Conservation (phyloP, 2,888 invertebrate species). For the Apoderus coryli region DNA sequence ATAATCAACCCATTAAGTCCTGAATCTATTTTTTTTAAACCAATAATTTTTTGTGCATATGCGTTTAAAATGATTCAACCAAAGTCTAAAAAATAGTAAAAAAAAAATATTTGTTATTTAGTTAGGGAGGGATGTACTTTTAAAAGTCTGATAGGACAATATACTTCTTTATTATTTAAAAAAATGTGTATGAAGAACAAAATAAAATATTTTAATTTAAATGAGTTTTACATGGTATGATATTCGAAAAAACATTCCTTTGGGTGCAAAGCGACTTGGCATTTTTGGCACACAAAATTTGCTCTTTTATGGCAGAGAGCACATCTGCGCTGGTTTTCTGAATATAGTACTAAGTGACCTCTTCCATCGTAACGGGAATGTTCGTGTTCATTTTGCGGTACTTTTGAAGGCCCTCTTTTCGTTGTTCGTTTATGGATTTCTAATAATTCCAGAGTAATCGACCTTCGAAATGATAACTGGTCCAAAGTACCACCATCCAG, state of each 20-base stretch:
- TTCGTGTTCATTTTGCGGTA: neutral
- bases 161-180: neutral
- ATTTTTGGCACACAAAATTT: conserved; percentile 4
- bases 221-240: neutral
- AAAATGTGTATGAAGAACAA: neutral
- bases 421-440: conserved; percentile 4
- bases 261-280: conserved; percentile 3
- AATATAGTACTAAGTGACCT: conserved; percentile 5
- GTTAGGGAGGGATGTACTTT: neutral
- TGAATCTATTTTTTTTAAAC: conserved; percentile 1
- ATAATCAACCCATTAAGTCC: conserved; percentile 1
- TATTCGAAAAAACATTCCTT: conserved; percentile 5
- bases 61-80: too few relatives aligned
- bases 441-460: conserved; percentile 2
- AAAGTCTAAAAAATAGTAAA: neutral
- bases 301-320: conserved; percentile 1
- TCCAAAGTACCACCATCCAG: conserved; percentile 1
- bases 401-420: conserved; percentile 6
- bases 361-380: conserved; percentile 6
- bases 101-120: neutral
- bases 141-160: conserved; percentile 1
- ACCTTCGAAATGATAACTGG: neutral
- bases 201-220: conserved; percentile 1
- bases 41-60: neutral
- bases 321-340: conserved; percentile 1